These are phyloP conservation scores for Narcine bancroftii DNA, from an alignment of 2,113 vertebrate species.

Conservation along the genomic window DNA sequence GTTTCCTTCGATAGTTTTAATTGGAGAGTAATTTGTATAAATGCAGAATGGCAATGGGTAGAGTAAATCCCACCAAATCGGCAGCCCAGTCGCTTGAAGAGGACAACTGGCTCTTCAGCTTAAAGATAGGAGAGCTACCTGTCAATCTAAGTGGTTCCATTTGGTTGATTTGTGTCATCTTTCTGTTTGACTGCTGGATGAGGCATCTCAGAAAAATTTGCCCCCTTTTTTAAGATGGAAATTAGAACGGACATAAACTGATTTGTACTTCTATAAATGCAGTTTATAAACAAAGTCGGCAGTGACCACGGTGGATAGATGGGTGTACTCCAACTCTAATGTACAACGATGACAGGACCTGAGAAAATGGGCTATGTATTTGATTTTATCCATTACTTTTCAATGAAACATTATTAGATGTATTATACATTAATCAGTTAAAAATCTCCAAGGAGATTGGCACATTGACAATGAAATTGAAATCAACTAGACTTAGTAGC, in stretches of 20 bases:
- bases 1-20: slow-evolving; percentile 29
- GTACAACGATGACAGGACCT: not conserved
- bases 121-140: not conserved
- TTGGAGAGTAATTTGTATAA: not conserved
- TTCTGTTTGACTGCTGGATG: not conserved
- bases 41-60: not conserved
- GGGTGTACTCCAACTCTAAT: not conserved
- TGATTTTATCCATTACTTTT: not conserved
- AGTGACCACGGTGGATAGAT: not conserved
- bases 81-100: not conserved
- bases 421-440: not conserved
- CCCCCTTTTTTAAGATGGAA: not conserved
- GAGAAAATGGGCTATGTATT: not conserved
- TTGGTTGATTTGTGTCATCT: not conserved
- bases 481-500: not conserved
- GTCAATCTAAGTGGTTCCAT: not conserved
- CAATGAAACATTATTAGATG: not conserved
- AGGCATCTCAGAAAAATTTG: not conserved
- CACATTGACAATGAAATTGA: not conserved
- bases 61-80: not conserved
- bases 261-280: slow-evolving; percentile 4
- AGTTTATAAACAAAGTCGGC: too few relatives aligned
- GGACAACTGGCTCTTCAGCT: not conserved
- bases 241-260: not conserved
- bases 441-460: not conserved